Evolutionary conservation across 2,113 vertebrate genomes (phyloP).

Genomic region (Pedetes capensis): DNA sequence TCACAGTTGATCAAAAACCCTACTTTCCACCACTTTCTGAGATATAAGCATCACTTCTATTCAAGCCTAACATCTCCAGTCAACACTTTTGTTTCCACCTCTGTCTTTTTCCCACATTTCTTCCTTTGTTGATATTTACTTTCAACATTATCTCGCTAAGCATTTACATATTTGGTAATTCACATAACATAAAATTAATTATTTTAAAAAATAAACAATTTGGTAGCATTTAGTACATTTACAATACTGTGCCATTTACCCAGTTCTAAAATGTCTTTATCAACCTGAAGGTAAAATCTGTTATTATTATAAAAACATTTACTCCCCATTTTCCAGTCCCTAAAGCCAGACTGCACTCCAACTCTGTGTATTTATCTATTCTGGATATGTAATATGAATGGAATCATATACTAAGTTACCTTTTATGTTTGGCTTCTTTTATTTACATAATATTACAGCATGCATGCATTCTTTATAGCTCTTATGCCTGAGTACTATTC

Average conservation of each 20-base stretch:
- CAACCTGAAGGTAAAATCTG: not conserved
- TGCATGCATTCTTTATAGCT: too few relatives aligned
- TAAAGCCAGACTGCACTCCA: not conserved
- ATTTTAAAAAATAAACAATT: not conserved
- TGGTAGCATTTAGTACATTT: not conserved
- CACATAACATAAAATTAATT: not conserved
- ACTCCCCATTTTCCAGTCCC: not conserved
- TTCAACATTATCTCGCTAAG: not conserved
- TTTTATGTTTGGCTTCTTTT: too few relatives aligned
- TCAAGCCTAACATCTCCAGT: not conserved
- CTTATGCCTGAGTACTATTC: not conserved
- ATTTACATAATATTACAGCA: too few relatives aligned
- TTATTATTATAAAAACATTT: not conserved
- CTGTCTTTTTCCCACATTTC: not conserved
- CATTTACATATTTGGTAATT: not conserved
- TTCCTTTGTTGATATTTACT: not conserved
- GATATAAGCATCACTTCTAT: not conserved
- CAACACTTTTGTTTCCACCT: not conserved
- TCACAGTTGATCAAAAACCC: not conserved
- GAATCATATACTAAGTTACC: not conserved
- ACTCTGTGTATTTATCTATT: not conserved
- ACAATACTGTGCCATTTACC: not conserved
- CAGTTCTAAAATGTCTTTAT: not conserved
- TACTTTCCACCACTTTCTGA: not conserved
- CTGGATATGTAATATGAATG: not conserved